phyloP scores from a whole-genome alignment of 2,113 vertebrate species.

The Mesembrinibis cayennensis region DNA sequence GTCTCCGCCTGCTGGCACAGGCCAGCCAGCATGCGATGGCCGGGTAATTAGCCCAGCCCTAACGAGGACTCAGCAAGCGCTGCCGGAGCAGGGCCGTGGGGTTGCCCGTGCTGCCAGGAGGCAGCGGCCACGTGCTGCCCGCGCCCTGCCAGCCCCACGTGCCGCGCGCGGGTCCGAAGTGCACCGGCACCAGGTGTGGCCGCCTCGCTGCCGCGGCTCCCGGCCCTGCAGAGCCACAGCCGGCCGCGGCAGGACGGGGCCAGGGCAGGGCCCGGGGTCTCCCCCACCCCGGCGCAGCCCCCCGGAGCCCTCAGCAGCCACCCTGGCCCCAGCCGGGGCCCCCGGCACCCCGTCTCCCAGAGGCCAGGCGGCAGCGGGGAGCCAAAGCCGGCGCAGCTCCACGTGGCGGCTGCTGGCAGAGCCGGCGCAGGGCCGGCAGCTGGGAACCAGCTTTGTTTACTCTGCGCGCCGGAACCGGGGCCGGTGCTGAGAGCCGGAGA shows the following conservation, averaged over 20 bases:
- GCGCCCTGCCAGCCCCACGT: not conserved
- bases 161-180: not conserved
- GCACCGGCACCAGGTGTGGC: not conserved
- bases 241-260: not conserved
- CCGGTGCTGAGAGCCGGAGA: not conserved
- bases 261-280: not conserved
- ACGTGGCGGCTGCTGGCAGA: not conserved
- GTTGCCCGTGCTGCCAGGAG: not conserved
- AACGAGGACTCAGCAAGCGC: not conserved
- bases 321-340: not conserved
- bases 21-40: not conserved
- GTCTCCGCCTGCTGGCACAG: not conserved
- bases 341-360: too few relatives aligned
- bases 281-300: not conserved
- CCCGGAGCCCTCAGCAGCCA: not conserved
- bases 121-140: not conserved
- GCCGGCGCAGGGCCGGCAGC: not conserved
- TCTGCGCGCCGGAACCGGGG: not conserved
- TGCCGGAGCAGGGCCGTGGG: not conserved
- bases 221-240: not conserved
- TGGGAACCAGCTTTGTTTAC: slow-evolving; percentile 24
- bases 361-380: not conserved
- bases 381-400: not conserved
- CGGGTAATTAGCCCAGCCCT: too few relatives aligned
- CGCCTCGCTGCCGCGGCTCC: not conserved